phyloP scores from a whole-genome alignment of 2,113 vertebrate genomes.

The Heliornis fulica region DNA sequence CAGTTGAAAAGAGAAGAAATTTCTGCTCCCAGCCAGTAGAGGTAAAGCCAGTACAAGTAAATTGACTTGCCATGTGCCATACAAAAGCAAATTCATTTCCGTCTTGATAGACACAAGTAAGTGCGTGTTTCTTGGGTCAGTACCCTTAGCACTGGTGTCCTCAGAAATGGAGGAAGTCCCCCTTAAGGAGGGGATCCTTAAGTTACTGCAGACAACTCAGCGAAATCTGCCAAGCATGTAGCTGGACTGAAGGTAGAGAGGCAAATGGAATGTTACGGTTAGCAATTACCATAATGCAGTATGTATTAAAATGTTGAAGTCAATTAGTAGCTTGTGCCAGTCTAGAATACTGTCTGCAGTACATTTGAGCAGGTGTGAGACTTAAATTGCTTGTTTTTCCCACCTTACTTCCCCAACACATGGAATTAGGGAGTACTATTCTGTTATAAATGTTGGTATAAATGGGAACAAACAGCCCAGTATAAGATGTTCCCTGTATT shows the following conservation, averaged over 20 bases:
- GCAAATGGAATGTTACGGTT: not conserved
- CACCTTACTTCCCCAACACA: not conserved
- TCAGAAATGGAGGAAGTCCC: not conserved
- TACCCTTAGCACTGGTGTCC: not conserved
- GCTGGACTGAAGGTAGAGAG: not conserved
- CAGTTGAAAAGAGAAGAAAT: not conserved
- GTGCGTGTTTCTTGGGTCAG: not conserved
- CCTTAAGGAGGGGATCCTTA: rapidly evolving
- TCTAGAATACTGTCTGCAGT: not conserved
- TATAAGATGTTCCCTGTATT: not conserved
- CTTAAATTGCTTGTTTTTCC: not conserved
- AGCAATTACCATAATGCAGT: not conserved
- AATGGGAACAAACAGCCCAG: not conserved
- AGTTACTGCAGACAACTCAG: not conserved
- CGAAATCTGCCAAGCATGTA: not conserved
- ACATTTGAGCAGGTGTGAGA: not conserved
- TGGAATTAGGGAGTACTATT: not conserved
- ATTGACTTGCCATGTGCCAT: not conserved
- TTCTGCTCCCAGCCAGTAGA: not conserved
- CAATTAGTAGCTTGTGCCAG: not conserved
- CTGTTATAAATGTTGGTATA: not conserved
- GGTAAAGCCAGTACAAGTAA: not conserved
- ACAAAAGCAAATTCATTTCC: not conserved
- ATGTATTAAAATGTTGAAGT: not conserved
- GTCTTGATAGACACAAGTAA: not conserved